Conservation (phyloP, 2,888 invertebrate genomes). For the Ectobius pallidus region DNA sequence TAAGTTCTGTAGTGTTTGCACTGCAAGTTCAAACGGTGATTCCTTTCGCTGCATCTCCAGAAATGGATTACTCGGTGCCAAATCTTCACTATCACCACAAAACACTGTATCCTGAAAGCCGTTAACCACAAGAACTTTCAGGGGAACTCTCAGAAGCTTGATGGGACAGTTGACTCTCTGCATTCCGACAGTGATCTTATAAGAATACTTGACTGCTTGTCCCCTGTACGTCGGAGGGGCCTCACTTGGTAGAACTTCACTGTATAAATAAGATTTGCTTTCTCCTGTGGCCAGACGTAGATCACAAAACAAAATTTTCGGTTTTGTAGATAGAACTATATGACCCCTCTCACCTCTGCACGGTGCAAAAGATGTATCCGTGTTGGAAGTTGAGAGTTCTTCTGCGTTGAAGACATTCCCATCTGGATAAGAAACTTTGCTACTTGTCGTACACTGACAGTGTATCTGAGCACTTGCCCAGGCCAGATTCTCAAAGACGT, state of each 20-base stretch:
- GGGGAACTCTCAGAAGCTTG: slow-evolving; percentile 88
- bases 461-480: slow-evolving; percentile 99
- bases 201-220: slow-evolving; percentile 93
- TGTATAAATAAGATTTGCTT: slow-evolving; percentile 90
- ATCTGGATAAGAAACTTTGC: slow-evolving; percentile 61
- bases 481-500: slow-evolving; percentile 83
- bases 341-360: slow-evolving; percentile 79
- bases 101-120: slow-evolving; percentile 64
- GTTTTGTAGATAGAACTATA: slow-evolving; percentile 90
- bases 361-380: slow-evolving; percentile 58
- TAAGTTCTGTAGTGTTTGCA: slow-evolving; percentile 88
- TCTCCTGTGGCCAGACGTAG: slow-evolving; percentile 87
- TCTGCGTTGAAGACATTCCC: slow-evolving; percentile 51
- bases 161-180: slow-evolving; percentile 93
- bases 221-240: slow-evolving; percentile 96
- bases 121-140: slow-evolving; percentile 84
- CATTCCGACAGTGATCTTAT: slow-evolving; percentile 94
- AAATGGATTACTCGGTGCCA: slow-evolving; percentile 93
- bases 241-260: slow-evolving; percentile 87
- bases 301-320: slow-evolving; percentile 97
- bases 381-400: slow-evolving; percentile 54
- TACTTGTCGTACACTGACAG: slow-evolving; percentile 88
- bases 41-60: slow-evolving; percentile 82
- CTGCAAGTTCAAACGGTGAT: slow-evolving; percentile 83
- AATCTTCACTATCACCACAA: slow-evolving; percentile 82